Conservation (phyloP, 1,140 invertebrate genomes). For the Procambarus clarkii region DNA sequence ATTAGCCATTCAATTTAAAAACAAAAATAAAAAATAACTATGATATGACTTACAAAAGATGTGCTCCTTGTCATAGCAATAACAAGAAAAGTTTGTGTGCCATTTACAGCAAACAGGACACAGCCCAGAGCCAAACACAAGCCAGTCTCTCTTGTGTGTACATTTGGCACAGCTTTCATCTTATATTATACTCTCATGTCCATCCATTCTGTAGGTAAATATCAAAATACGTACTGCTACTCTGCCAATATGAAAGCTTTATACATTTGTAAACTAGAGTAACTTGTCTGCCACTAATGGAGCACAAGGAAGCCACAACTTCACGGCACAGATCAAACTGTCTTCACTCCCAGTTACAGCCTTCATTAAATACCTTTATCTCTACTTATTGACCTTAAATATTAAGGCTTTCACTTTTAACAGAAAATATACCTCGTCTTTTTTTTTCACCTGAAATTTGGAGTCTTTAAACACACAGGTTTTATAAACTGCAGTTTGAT, state of each 20-base stretch:
- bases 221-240: constrained; percentile 67
- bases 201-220: constrained; percentile 45
- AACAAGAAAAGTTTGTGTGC: constrained; percentile 2
- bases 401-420: constrained; percentile 18
- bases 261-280: constrained; percentile 62
- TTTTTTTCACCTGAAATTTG: background rate
- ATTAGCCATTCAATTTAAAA: constrained; percentile 27
- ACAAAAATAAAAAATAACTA: constrained; percentile 3
- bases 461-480: background rate
- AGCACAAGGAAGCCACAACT: constrained; percentile 47
- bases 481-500: background rate
- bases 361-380: background rate
- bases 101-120: constrained; percentile 25
- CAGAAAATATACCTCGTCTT: background rate
- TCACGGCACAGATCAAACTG: constrained; percentile 19
- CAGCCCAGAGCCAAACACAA: constrained; percentile 46
- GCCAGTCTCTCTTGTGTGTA: constrained; percentile 45
- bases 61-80: constrained; percentile 22
- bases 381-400: constrained; percentile 14
- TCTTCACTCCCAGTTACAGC: background rate
- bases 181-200: constrained; percentile 34
- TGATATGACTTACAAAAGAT: constrained; percentile 35
- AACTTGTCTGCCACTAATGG: constrained; percentile 52
- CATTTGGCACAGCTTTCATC: constrained; percentile 58
- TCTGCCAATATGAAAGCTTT: constrained; percentile 68